phyloP scores from a whole-genome alignment of 2,797 vertebrate genomes.

The Chromis chromis region DNA sequence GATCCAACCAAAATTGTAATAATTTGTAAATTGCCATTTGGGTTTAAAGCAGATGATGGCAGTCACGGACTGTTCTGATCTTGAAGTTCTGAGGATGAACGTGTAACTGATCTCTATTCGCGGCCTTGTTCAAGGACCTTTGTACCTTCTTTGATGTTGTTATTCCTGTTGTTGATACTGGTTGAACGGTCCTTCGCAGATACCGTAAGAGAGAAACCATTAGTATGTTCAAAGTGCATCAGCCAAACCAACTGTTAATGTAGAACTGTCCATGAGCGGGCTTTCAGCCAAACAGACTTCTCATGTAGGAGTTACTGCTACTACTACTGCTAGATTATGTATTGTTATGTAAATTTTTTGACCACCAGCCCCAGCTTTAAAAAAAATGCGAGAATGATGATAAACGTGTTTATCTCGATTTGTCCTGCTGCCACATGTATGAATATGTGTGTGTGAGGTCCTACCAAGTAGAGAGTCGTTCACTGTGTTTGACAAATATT shows the following conservation, averaged over 20 bases:
- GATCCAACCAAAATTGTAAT: slow-evolving; percentile 62
- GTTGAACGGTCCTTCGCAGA: slow-evolving; percentile 33
- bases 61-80: slow-evolving; percentile 54
- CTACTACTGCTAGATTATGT: no score
- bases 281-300: no score
- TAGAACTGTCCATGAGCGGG: not conserved
- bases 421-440: no score
- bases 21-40: slow-evolving; percentile 72
- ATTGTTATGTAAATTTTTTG: no score
- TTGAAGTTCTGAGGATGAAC: slow-evolving; percentile 50
- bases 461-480: no score
- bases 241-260: not conserved
- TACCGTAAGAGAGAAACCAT: slow-evolving; percentile 6
- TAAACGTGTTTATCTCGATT: no score
- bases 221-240: slow-evolving; percentile 13
- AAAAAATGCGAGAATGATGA: no score
- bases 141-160: slow-evolving; percentile 36
- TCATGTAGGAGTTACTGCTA: no score
- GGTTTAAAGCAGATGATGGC: slow-evolving; percentile 57
- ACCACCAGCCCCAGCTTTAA: no score
- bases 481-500: no score
- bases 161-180: slow-evolving; percentile 30
- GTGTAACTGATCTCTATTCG: slow-evolving; percentile 56
- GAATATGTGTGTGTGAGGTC: no score
- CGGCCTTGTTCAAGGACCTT: slow-evolving; percentile 47